Evolutionary conservation across 1,140 invertebrate species (phyloP).

Genomic region (Hylyphantes graminicola): DNA sequence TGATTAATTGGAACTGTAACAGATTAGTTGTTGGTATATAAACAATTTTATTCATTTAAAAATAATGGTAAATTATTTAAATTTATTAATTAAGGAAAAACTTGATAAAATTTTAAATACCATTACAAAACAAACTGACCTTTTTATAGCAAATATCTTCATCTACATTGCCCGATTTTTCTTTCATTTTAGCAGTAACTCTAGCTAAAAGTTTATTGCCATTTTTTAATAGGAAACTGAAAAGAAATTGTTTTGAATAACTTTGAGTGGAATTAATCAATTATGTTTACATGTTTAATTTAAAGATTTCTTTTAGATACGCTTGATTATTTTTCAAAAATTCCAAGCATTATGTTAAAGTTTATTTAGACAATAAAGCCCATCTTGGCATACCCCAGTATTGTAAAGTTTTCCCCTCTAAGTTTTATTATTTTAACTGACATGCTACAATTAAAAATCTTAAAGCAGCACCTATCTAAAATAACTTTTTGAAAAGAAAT

Average conservation of each 20-base stretch:
- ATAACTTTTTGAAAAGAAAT: neutral
- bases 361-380: no score
- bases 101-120: neutral
- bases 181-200: conserved; percentile 36
- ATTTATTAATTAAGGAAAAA: neutral
- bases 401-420: no score
- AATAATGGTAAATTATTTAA: neutral
- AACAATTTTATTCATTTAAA: neutral
- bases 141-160: conserved; percentile 37
- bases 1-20: conserved; percentile 75
- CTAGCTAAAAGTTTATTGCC: conserved; percentile 32
- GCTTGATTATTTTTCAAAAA: no score
- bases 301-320: no score
- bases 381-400: no score
- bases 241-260: neutral
- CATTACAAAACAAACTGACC: conserved; percentile 2
- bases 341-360: no score
- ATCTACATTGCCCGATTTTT: conserved; percentile 31
- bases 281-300: no score
- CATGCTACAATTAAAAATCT: no score
- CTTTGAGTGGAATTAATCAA: neutral
- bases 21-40: neutral
- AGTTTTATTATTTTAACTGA: no score
- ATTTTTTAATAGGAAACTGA: conserved; percentile 40
- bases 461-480: no score